Base-by-base conservation (phyloP, 2,113 vertebrate species). In the Prunella himalayana region DNA sequence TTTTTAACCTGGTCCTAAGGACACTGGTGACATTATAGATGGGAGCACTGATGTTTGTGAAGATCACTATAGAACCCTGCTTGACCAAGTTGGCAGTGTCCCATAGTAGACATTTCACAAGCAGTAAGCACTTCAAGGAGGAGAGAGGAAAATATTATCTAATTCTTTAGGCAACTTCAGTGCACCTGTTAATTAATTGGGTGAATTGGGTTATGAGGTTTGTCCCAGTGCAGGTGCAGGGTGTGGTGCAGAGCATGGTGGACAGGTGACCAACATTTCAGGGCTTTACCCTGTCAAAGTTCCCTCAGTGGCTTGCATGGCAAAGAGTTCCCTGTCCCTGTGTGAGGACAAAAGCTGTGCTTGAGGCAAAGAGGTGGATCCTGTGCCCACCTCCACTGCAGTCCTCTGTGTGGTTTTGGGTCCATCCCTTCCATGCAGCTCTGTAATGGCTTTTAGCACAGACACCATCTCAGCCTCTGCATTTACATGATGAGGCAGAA, bases 391-490 rank as follows among this genome's bases (percentile, higher is more conserved):
- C 47, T 50, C 56, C 47, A 33, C 23, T 3, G 1, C 13, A 45
- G 2, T 28, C 9, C 24, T 86, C 44, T 0, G 0, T 41, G 4
- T 10, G 23, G 15, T 22, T 27, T 30, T 41, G 54, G n/a, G 19
- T 4, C 13, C 49, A 68, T 42, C n/a, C 18, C 11, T 72, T 39
- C 33, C 7, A 10, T 25, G 47, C 41, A 19, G 16, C 12, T 90
- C 78, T 73, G 23, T 4, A 10, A 22, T 14, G 33, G 45, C 16
- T 90, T 86, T 80, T 50, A 77, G 76, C 47, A 57, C 39, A 83
- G 71, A 42, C 0, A 2, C 54, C 35, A 23, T 77, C 56, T 35
- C 33, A 93, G 11, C 54, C 63, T 86, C 80, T 73, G 20, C 54
- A 27, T 57, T 83, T 63, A 63, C 50, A 59, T 9, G 68, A 54